Percentiles rank a stretch among this genome's conserved stretches.
These are phyloP conservation scores for Styela clava DNA, from an alignment of 23 tunicate species.

Conservation along the genomic window DNA sequence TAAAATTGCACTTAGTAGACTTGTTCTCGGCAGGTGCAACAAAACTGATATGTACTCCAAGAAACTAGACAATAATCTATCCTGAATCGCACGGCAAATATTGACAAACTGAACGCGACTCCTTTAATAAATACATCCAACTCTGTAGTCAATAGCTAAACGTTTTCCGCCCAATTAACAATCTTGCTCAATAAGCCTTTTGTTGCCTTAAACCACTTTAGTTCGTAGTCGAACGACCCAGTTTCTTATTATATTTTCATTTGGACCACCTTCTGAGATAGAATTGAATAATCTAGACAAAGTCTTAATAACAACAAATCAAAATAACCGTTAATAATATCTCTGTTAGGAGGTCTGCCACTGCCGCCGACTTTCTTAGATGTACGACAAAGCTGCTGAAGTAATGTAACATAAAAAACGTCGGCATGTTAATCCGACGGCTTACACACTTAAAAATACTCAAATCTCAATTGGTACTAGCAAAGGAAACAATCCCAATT, in stretches of 20 bases:
- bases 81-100: not conserved
- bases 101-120: not conserved
- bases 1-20: too few species aligned
- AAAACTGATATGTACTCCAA: not conserved
- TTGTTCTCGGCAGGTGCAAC: too few species aligned
- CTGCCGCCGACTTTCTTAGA: too few species aligned
- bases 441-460: not conserved
- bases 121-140: not conserved
- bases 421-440: not conserved
- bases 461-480: not conserved
- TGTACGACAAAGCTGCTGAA: not conserved
- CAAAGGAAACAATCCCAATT: too few species aligned
- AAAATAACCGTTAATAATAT: not conserved
- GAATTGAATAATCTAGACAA: not conserved
- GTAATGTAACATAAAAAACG: not conserved
- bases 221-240: not conserved
- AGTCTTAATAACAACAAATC: not conserved
- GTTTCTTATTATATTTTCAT: not conserved
- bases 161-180: not conserved
- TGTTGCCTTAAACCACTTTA: not conserved
- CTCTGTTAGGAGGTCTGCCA: too few species aligned
- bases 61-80: not conserved
- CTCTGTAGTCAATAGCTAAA: not conserved
- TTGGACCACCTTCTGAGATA: not conserved
- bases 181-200: not conserved